A percentile compares a stretch with the other conserved stretches of the same genome.
phyloP scores from a whole-genome alignment of 2,888 invertebrate species.

The Norana najaformis region DNA sequence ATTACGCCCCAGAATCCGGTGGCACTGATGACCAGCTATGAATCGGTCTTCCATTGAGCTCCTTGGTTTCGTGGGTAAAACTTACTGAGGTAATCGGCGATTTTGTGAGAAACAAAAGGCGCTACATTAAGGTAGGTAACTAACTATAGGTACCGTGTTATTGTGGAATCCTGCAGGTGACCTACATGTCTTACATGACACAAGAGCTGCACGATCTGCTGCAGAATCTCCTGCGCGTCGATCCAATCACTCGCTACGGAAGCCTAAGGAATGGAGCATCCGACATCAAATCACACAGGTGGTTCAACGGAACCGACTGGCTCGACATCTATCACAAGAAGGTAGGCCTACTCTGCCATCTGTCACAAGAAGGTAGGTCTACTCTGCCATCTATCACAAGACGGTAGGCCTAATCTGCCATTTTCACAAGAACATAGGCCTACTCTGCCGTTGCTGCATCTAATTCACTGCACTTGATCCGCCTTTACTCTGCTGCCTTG shows the following conservation, averaged over 20 bases:
- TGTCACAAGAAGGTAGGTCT: slow-evolving; percentile 86
- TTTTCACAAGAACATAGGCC: too few species aligned
- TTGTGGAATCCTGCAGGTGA: slow-evolving; percentile 69
- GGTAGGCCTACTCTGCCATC: slow-evolving; percentile 68
- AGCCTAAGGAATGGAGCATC: slow-evolving; percentile 96
- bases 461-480: background rate
- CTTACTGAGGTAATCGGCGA: background rate
- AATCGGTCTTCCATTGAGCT: background rate
- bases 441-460: too few species aligned
- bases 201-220: slow-evolving; percentile 85
- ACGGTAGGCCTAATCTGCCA: too few species aligned
- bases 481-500: background rate
- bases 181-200: slow-evolving; percentile 28
- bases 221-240: slow-evolving; percentile 77
- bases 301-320: slow-evolving; percentile 97
- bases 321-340: slow-evolving; percentile 95
- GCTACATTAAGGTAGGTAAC: background rate
- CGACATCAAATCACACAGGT: slow-evolving; percentile 95
- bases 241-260: slow-evolving; percentile 93
- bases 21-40: background rate
- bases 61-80: too few species aligned
- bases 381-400: slow-evolving; percentile 91
- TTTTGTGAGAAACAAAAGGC: too few species aligned
- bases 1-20: background rate
- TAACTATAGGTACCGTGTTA: background rate